A percentile compares a stretch with the other conserved stretches of the same genome.
These are phyloP conservation scores for Priocnemis perturbator DNA, from an alignment of 2,888 invertebrate genomes.

Conservation along the genomic window DNA sequence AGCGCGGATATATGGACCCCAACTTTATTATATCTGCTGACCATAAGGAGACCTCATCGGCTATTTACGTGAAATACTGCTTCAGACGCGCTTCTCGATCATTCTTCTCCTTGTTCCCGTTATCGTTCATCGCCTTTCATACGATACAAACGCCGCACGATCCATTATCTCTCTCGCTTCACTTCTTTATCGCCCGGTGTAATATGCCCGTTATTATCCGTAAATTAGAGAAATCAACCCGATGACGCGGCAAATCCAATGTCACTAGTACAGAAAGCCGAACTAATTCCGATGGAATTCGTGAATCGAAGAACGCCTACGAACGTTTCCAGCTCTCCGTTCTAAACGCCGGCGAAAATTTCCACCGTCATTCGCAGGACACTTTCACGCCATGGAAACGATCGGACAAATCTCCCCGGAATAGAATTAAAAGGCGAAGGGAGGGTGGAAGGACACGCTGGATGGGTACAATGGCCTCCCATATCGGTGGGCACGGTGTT, in stretches of 20 bases:
- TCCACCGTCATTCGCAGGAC: constrained; percentile 10
- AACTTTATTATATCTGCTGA: constrained; percentile 74
- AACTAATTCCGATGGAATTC: too few relatives aligned
- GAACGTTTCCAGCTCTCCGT: too few relatives aligned
- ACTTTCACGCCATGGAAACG: background rate
- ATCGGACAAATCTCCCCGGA: constrained; percentile 20
- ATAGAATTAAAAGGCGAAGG: constrained; percentile 20
- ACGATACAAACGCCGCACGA: background rate
- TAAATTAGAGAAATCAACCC: too few relatives aligned
- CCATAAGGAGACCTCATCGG: constrained; percentile 73
- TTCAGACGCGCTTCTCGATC: constrained; percentile 48
- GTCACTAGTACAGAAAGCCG: too few relatives aligned
- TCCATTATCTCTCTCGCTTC: background rate
- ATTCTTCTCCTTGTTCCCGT: constrained; percentile 11
- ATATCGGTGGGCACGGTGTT: constrained; percentile 45
- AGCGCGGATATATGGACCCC: constrained; percentile 71
- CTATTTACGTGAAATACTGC: constrained; percentile 69
- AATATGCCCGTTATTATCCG: too few relatives aligned
- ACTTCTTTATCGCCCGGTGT: background rate
- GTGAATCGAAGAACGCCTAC: too few relatives aligned
- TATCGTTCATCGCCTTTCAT: background rate
- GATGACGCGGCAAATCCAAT: too few relatives aligned
- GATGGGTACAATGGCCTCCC: constrained; percentile 45
- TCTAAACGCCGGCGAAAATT: background rate
- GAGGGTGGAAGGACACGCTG: constrained; percentile 32